phyloP scores from a whole-genome alignment of 1,140 invertebrate genomes.

The Cydia strobilella region DNA sequence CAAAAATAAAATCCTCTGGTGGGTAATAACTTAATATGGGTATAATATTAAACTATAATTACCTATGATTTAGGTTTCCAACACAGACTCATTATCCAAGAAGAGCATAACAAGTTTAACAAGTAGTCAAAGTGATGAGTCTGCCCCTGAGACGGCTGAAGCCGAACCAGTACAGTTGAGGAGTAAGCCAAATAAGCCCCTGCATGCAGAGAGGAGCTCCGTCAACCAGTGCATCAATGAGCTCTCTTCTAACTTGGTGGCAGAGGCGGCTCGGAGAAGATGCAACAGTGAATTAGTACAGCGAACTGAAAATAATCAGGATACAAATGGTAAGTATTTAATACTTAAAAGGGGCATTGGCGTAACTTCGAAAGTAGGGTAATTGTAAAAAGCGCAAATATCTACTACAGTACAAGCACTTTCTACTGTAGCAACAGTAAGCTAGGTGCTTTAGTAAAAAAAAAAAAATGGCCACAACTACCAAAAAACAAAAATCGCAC shows the following conservation, averaged over 20 bases:
- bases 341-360: constrained; percentile 10
- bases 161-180: constrained; percentile 71
- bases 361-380: too few species aligned
- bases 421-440: too few species aligned
- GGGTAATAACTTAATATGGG: too few species aligned
- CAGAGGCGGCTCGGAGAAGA: constrained; percentile 66
- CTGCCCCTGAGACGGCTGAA: constrained; percentile 58
- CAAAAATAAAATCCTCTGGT: too few species aligned
- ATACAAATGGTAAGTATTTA: constrained; percentile 57
- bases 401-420: too few species aligned
- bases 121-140: constrained; percentile 64
- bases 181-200: constrained; percentile 64
- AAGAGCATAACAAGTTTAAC: constrained; percentile 61
- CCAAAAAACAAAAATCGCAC: too few species aligned
- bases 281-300: constrained; percentile 76
- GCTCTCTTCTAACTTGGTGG: constrained; percentile 81
- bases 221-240: constrained; percentile 85
- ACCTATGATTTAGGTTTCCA: constrained; percentile 55
- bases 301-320: constrained; percentile 59
- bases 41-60: background rate
- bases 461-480: too few species aligned
- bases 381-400: too few species aligned
- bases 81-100: constrained; percentile 65
- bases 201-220: constrained; percentile 75
- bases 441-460: too few species aligned